Evolutionary conservation across 1,140 invertebrate genomes (phyloP).

Genomic region (Drosophila kepulauana): DNA sequence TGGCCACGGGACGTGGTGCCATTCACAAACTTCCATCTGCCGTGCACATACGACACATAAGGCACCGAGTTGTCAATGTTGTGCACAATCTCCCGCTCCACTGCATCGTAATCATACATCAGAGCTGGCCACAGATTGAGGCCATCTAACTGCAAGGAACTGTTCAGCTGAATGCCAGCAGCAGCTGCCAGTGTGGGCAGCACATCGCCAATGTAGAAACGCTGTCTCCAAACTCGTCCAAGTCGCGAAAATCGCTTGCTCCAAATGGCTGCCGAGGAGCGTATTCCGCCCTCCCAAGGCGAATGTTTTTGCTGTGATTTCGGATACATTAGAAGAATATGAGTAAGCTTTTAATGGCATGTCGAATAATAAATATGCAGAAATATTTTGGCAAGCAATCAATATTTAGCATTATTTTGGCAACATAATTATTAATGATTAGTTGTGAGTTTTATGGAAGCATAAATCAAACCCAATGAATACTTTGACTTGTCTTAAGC

Average conservation of each 20-base stretch:
- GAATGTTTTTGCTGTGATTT: slow-evolving; percentile 88
- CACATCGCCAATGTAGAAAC: slow-evolving; percentile 94
- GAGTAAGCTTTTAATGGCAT: not conserved
- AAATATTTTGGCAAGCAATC: too few relatives aligned
- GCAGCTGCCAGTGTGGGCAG: slow-evolving; percentile 91
- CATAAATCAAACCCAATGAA: too few relatives aligned
- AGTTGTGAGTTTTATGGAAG: too few relatives aligned
- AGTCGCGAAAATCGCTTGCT: slow-evolving; percentile 87
- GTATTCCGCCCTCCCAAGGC: slow-evolving; percentile 95
- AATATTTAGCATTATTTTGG: too few relatives aligned
- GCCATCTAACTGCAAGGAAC: slow-evolving; percentile 88
- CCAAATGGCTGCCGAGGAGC: slow-evolving; percentile 92
- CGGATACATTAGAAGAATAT: not conserved
- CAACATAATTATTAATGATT: too few relatives aligned
- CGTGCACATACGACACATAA: slow-evolving; percentile 88
- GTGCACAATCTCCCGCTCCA: slow-evolving; percentile 88
- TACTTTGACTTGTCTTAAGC: too few relatives aligned
- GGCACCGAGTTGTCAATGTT: slow-evolving; percentile 89
- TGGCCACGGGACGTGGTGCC: slow-evolving; percentile 86
- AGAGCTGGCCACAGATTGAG: slow-evolving; percentile 89
- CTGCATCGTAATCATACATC: slow-evolving; percentile 68
- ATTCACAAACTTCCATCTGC: slow-evolving; percentile 91
- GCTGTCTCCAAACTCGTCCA: slow-evolving; percentile 89
- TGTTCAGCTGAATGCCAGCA: slow-evolving; percentile 85
- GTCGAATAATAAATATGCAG: too few relatives aligned